phyloP scores from a whole-genome alignment of 2,888 invertebrate species.

The Xylophagus ater region DNA sequence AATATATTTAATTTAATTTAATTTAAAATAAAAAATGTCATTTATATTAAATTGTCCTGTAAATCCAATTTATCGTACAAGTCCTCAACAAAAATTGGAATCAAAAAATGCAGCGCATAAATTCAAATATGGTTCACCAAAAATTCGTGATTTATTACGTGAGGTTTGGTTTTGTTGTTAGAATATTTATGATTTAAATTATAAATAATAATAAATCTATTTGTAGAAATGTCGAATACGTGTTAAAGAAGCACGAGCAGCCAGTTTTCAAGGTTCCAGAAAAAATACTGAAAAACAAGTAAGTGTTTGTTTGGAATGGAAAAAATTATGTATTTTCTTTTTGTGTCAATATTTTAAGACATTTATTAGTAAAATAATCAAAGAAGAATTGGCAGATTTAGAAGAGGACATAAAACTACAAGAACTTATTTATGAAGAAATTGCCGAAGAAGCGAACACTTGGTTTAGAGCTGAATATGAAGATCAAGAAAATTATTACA shows the following conservation, averaged over 20 bases:
- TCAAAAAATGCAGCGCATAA: conserved; percentile 28
- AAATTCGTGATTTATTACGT: conserved; percentile 30
- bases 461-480: conserved; percentile 31
- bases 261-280: conserved; percentile 22
- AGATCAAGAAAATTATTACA: conserved; percentile 24
- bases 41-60: conserved; percentile 17
- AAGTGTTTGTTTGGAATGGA: too few species aligned
- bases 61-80: conserved; percentile 25
- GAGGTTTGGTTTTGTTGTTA: conserved; percentile 25
- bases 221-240: conserved; percentile 32
- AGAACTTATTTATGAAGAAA: conserved; percentile 29
- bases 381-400: conserved; percentile 29
- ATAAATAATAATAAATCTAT: too few species aligned
- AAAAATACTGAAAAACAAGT: conserved; percentile 7
- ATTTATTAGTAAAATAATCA: conserved; percentile 24
- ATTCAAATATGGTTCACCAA: conserved; percentile 28
- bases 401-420: conserved; percentile 30
- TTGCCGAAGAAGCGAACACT: conserved; percentile 29
- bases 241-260: conserved; percentile 27
- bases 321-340: too few species aligned
- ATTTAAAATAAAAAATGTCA: too few species aligned
- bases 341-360: conserved; percentile 14
- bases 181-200: background rate
- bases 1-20: too few species aligned
- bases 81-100: conserved; percentile 28